phyloP scores from a whole-genome alignment of 2,113 vertebrate genomes.

The Sylvia atricapilla region DNA sequence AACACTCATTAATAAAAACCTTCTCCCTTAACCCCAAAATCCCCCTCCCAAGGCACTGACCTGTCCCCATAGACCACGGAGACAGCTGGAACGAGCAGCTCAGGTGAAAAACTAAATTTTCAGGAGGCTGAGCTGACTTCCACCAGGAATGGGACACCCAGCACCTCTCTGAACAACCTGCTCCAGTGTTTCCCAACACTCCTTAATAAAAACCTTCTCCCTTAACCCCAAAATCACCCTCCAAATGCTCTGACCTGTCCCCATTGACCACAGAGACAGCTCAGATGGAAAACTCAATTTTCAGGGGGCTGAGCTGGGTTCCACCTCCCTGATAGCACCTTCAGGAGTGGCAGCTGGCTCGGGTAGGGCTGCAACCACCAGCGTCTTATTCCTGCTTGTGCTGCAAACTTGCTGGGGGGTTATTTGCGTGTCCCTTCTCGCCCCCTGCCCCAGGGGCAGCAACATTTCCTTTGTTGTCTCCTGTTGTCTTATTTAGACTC shows the following conservation, averaged over 20 bases:
- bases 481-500: not conserved
- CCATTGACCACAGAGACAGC: rapidly evolving
- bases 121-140: not conserved
- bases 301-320: not conserved
- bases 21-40: not conserved
- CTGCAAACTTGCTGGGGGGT: not conserved
- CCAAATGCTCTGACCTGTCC: rapidly evolving
- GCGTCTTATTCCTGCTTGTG: not conserved
- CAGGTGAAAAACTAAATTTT: not conserved
- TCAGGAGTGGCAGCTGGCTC: not conserved
- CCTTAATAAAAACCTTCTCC: rapidly evolving
- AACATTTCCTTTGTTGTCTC: constrained; percentile 30
- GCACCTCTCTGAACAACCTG: not conserved
- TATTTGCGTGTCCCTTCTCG: not conserved
- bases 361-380: not conserved
- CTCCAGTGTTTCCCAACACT: not conserved
- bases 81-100: not conserved
- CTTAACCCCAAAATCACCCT: not conserved
- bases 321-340: not conserved
- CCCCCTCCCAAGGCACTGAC: not conserved
- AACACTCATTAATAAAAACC: rapidly evolving
- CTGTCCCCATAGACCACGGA: rapidly evolving
- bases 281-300: not conserved
- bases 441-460: not conserved
- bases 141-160: not conserved